Evolutionary conservation across 2,113 vertebrate species (phyloP).

Genomic region (Empidonax alnorum): DNA sequence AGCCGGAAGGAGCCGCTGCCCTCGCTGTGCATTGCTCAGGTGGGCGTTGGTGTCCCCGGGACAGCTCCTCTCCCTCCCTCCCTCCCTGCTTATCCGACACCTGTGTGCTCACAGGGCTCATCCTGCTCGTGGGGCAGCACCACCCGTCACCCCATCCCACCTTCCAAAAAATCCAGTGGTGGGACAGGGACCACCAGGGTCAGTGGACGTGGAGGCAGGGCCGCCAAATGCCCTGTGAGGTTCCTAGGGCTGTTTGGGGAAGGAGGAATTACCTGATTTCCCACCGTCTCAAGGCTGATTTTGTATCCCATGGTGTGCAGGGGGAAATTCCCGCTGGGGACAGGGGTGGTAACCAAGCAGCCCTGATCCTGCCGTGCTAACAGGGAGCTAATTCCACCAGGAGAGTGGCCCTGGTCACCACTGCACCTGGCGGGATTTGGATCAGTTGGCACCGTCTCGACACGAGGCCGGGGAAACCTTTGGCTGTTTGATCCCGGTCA

Average conservation of each 20-base stretch:
- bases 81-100: background rate
- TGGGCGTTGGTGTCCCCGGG: background rate
- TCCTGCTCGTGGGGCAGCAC: rapidly evolving
- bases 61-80: background rate
- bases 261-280: background rate
- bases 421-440: background rate
- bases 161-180: background rate
- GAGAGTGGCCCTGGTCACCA: background rate
- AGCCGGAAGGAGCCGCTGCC: background rate
- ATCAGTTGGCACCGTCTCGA: background rate
- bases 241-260: background rate
- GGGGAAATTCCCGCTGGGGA: background rate
- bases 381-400: background rate
- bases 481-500: background rate
- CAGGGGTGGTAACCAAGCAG: background rate
- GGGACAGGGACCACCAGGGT: rapidly evolving
- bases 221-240: background rate
- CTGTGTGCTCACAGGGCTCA: rapidly evolving
- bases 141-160: background rate
- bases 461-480: background rate
- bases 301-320: rapidly evolving
- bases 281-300: background rate
- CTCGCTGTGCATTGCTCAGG: rapidly evolving
- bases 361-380: rapidly evolving
- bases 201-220: rapidly evolving